Evolutionary conservation across 1,140 invertebrate genomes (phyloP).

Genomic region (Andricus grossulariae): DNA sequence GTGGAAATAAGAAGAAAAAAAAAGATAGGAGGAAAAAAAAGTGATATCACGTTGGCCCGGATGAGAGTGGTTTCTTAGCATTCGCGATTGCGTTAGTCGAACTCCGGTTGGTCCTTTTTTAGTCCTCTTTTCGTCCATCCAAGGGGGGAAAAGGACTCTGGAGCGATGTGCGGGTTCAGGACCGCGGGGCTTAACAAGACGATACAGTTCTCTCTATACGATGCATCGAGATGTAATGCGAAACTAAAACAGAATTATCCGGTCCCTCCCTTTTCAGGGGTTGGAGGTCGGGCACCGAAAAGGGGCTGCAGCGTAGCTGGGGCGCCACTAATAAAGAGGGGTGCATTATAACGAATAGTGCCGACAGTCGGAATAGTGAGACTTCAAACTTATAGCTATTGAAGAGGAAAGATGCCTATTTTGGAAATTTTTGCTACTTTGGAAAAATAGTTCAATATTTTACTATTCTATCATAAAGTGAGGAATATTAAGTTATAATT

Average conservation of each 20-base stretch:
- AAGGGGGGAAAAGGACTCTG: slow-evolving; percentile 34
- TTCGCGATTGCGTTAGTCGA: slow-evolving; percentile 69
- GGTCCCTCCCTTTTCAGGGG: slow-evolving; percentile 46
- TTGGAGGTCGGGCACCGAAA: slow-evolving; percentile 11
- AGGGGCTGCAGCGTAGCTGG: neutral
- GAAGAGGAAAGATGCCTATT: neutral
- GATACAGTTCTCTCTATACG: slow-evolving; percentile 33
- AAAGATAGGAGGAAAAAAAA: neutral
- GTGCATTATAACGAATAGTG: slow-evolving; percentile 44
- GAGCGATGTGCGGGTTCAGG: slow-evolving; percentile 36
- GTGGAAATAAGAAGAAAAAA: neutral
- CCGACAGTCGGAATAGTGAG: slow-evolving; percentile 11
- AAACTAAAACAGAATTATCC: slow-evolving; percentile 72
- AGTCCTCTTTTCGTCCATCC: slow-evolving; percentile 18
- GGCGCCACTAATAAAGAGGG: slow-evolving; percentile 35
- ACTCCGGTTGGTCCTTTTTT: slow-evolving; percentile 57
- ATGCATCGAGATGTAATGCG: slow-evolving; percentile 67
- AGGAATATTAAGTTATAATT: no score
- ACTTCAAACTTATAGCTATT: neutral
- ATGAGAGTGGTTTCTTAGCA: slow-evolving; percentile 67
- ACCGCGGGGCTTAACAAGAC: slow-evolving; percentile 19
- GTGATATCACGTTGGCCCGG: slow-evolving; percentile 51
- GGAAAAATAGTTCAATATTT: no score
- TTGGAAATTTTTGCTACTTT: no score
- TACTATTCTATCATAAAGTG: no score